Evolutionary conservation across 2,113 vertebrate genomes (phyloP).

Genomic region (Herpailurus yagouaroundi): DNA sequence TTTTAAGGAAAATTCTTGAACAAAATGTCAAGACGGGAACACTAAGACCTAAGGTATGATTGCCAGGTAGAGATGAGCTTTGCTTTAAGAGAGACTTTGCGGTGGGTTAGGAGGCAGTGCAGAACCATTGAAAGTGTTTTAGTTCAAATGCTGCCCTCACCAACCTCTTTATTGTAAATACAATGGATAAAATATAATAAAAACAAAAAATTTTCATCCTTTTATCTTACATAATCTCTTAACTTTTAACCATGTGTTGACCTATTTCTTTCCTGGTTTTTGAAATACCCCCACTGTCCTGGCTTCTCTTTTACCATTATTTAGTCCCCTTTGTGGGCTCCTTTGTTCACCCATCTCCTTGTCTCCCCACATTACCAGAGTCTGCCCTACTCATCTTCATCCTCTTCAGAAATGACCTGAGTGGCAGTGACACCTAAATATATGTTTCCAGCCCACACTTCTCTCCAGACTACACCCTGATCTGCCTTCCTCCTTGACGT

Average conservation of each 20-base stretch:
- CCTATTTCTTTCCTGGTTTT: neutral
- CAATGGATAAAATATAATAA: neutral
- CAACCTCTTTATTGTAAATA: neutral
- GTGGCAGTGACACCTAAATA: neutral
- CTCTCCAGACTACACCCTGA: neutral
- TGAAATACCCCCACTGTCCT: neutral
- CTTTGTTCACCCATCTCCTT: neutral
- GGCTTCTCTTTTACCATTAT: neutral
- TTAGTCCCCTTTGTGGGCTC: neutral
- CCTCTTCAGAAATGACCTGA: neutral
- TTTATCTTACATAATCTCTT: neutral
- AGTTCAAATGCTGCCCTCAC: neutral
- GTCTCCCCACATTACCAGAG: neutral
- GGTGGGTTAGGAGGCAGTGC: neutral
- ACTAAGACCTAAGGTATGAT: neutral
- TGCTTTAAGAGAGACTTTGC: neutral
- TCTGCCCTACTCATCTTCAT: neutral
- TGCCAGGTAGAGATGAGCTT: rapidly evolving
- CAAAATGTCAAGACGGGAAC: neutral
- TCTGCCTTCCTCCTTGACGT: neutral
- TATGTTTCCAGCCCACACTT: rapidly evolving
- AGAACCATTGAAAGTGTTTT: neutral
- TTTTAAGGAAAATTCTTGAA: neutral
- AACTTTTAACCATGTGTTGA: neutral
- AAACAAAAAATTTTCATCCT: neutral